Conservation (phyloP, 1,140 invertebrate genomes). For the Brachionus plicatilis region DNA sequence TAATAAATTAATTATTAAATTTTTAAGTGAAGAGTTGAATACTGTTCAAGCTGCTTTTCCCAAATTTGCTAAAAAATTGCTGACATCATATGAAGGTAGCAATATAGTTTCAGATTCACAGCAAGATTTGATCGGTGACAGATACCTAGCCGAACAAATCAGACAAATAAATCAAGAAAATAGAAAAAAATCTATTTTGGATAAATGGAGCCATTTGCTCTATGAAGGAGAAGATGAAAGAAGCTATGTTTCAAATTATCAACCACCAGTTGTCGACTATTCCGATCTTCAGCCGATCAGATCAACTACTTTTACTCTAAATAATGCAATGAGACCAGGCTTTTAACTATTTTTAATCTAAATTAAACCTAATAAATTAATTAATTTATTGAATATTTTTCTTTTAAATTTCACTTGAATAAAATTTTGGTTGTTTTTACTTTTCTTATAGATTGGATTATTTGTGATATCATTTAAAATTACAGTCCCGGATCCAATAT, state of each 20-base stretch:
- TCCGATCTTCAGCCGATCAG: background rate
- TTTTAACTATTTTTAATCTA: background rate
- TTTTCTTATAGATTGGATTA: too few species aligned
- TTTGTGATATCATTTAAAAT: too few species aligned
- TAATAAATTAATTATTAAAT: background rate
- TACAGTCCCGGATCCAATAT: too few species aligned
- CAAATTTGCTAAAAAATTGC: slow-evolving; percentile 1
- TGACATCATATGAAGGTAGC: slow-evolving; percentile 10
- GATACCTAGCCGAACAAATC: slow-evolving; percentile 32
- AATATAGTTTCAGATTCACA: slow-evolving; percentile 22
- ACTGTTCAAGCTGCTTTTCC: slow-evolving; percentile 28
- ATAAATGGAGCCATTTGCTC: slow-evolving; percentile 40
- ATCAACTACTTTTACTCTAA: slow-evolving; percentile 30
- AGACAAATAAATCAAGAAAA: slow-evolving; percentile 29
- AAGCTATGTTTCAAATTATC: background rate
- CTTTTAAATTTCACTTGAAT: background rate
- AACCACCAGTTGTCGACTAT: background rate
- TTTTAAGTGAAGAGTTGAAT: slow-evolving; percentile 19
- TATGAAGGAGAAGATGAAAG: slow-evolving; percentile 36
- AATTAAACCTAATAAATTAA: background rate
- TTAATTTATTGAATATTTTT: background rate
- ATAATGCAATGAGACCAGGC: background rate
- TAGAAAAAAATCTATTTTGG: slow-evolving; percentile 28
- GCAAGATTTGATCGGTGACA: slow-evolving; percentile 36
- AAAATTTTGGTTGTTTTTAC: too few species aligned